Percentiles rank a stretch among this genome's conserved stretches.
Evolutionary conservation across 2,888 invertebrate species (phyloP).

Genomic region (Macroteleia sp.): DNA sequence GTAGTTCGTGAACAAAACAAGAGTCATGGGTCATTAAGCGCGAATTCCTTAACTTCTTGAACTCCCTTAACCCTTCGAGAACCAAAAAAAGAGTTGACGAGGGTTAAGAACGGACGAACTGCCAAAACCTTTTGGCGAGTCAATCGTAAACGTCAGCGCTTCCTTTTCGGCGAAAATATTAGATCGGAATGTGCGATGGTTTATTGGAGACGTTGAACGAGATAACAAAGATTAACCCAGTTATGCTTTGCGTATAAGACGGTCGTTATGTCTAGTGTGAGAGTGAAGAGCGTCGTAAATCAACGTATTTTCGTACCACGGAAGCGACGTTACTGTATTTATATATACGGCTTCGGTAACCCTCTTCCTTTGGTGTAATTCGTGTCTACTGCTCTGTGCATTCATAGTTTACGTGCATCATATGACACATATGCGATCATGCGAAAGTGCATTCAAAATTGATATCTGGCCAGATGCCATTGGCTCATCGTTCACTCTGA

Average conservation of each 20-base stretch:
- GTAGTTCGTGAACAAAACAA: too few relatives aligned
- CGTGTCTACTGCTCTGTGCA: slow-evolving; percentile 15
- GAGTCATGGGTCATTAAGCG: too few relatives aligned
- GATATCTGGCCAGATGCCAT: slow-evolving; percentile 67
- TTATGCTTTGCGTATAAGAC: slow-evolving; percentile 56
- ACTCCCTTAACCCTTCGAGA: neutral
- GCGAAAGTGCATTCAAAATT: slow-evolving; percentile 69
- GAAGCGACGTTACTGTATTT: slow-evolving; percentile 77
- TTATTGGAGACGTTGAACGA: slow-evolving; percentile 34
- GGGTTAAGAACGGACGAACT: too few relatives aligned
- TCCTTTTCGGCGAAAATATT: slow-evolving; percentile 26
- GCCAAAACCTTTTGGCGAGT: too few relatives aligned
- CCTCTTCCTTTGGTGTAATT: slow-evolving; percentile 9
- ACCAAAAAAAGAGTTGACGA: neutral
- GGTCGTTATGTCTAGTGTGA: slow-evolving; percentile 47
- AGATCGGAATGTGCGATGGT: slow-evolving; percentile 28
- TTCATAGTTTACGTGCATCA: slow-evolving; percentile 48
- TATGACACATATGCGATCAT: slow-evolving; percentile 47
- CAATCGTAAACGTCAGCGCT: slow-evolving; percentile 9
- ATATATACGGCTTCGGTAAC: slow-evolving; percentile 67
- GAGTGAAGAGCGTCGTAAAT: slow-evolving; percentile 74
- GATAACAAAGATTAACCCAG: slow-evolving; percentile 67
- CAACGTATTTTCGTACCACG: slow-evolving; percentile 81
- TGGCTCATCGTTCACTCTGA: neutral
- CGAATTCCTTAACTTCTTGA: too few relatives aligned